Conservation (phyloP, 2,888 invertebrate genomes). For the Leucozona laternaria region DNA sequence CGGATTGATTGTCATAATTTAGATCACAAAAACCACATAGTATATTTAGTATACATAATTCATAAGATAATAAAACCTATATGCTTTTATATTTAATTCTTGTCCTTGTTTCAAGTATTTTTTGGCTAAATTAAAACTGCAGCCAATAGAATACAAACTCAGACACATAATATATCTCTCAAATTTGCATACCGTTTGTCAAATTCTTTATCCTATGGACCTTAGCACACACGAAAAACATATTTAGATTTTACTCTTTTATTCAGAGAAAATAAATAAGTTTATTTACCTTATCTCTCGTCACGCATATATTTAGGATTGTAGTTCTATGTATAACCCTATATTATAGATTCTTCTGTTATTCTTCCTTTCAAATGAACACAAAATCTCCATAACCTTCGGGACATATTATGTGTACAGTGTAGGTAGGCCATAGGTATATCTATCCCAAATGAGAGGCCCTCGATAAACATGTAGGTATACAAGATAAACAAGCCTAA, state of each 20-base stretch:
- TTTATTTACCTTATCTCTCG: neutral
- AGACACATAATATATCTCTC: neutral
- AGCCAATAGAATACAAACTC: neutral
- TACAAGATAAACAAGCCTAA: constrained; percentile 26
- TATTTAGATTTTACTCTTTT: neutral
- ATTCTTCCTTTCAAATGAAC: neutral
- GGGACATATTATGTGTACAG: constrained; percentile 19
- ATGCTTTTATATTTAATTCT: no score
- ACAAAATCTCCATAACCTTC: constrained; percentile 23
- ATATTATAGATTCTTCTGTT: neutral
- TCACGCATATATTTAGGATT: constrained; percentile 13
- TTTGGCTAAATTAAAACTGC: neutral
- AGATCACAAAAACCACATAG: no score
- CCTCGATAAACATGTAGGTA: constrained; percentile 44
- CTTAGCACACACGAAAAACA: neutral
- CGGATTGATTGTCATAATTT: no score
- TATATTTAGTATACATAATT: no score
- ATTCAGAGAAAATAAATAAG: neutral
- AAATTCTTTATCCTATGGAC: neutral
- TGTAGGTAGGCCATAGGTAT: neutral
- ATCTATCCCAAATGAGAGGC: neutral
- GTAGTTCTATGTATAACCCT: no score
- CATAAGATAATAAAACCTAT: no score
- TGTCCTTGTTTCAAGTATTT: neutral
- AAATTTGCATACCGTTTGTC: neutral